Percentiles rank a stretch among this genome's conserved stretches.
phyloP scores from a whole-genome alignment of 2,797 vertebrate species.

The Denticeps clupeoides region DNA sequence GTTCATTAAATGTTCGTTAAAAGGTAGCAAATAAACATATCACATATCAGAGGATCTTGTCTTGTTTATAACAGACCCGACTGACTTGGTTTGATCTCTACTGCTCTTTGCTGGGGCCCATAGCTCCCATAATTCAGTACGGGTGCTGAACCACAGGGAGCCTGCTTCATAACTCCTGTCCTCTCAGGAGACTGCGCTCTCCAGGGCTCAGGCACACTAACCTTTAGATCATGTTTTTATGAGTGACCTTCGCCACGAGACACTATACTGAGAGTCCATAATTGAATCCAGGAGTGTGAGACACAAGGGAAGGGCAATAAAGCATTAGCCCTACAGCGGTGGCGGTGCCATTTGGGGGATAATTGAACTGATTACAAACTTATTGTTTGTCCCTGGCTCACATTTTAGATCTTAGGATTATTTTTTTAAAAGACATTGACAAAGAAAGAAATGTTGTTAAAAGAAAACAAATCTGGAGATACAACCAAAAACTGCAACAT shows the following conservation, averaged over 20 bases:
- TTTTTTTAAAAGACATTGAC: too few species aligned
- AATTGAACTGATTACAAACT: neutral
- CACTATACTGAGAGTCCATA: neutral
- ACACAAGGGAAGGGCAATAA: conserved; percentile 1
- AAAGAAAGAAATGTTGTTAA: too few species aligned
- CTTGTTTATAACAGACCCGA: too few species aligned
- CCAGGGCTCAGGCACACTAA: conserved; percentile 1
- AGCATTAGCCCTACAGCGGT: neutral
- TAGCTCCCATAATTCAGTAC: conserved; percentile 4
- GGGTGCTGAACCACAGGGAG: conserved; percentile 1
- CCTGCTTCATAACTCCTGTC: neutral
- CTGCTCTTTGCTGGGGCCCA: neutral
- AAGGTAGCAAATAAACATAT: too few species aligned
- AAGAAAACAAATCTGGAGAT: too few species aligned
- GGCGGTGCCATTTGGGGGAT: neutral
- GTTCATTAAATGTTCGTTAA: too few species aligned
- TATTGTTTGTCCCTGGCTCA: too few species aligned
- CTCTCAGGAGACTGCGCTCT: neutral
- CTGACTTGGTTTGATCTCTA: too few species aligned
- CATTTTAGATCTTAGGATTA: too few species aligned
- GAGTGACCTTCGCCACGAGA: conserved; percentile 3
- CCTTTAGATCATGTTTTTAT: conserved; percentile 3
- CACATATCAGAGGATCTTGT: too few species aligned
- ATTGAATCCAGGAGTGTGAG: conserved; percentile 3
- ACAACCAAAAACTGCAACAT: too few species aligned